phyloP scores from a whole-genome alignment of 2,113 vertebrate species.

The Zosterops hypoxanthus region DNA sequence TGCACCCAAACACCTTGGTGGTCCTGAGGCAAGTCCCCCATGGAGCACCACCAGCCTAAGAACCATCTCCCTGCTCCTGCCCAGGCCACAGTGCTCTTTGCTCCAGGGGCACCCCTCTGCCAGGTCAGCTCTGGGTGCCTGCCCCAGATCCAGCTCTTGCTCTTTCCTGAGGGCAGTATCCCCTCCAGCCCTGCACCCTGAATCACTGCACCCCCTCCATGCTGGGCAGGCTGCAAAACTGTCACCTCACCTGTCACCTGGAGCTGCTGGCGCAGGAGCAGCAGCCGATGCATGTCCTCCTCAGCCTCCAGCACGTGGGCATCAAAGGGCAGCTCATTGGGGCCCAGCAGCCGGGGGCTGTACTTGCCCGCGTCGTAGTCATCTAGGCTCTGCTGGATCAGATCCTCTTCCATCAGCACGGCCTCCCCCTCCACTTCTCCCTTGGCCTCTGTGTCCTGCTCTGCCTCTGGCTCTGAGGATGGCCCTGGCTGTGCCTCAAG shows the following conservation, averaged over 20 bases:
- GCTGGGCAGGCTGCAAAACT: rapidly evolving
- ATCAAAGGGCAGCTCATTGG: slow-evolving; percentile 89
- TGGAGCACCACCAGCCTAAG: not conserved
- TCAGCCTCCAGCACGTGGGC: slow-evolving; percentile 86
- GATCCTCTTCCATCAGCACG: slow-evolving; percentile 93
- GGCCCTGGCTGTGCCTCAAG: slow-evolving; percentile 27
- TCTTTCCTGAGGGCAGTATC: not conserved
- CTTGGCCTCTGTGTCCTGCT: slow-evolving; percentile 44
- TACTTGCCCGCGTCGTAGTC: slow-evolving; percentile 93
- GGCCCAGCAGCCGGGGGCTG: slow-evolving; percentile 86
- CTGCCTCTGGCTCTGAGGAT: slow-evolving; percentile 47
- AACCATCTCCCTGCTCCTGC: not conserved
- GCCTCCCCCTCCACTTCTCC: slow-evolving; percentile 80
- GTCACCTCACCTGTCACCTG: slow-evolving; percentile 85
- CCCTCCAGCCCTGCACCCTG: rapidly evolving
- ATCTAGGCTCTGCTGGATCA: slow-evolving; percentile 95
- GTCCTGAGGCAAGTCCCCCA: not conserved
- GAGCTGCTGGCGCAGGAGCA: slow-evolving; percentile 87
- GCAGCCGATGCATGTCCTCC: slow-evolving; percentile 86
- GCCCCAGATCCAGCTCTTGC: not conserved
- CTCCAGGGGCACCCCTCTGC: not conserved
- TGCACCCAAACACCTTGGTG: not conserved
- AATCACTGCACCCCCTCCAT: rapidly evolving
- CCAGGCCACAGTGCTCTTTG: not conserved
- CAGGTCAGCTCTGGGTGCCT: not conserved